Conservation (phyloP, 2,113 vertebrate species). For the Motacilla alba region DNA sequence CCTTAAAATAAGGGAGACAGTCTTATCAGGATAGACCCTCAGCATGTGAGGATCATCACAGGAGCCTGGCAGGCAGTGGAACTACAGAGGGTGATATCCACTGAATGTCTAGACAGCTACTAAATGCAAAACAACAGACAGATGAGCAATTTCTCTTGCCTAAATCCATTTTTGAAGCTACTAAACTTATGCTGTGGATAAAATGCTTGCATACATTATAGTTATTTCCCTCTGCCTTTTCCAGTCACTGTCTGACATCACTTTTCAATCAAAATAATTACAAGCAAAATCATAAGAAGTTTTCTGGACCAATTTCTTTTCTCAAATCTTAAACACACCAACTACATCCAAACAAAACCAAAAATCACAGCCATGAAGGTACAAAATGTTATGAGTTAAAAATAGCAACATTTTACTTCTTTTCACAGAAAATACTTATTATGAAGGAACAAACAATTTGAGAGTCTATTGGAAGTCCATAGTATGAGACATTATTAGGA, state of each 20-base stretch:
- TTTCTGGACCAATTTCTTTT: not conserved
- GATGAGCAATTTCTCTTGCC: not conserved
- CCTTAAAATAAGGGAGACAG: not conserved
- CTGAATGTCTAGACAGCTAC: not conserved
- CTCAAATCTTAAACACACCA: not conserved
- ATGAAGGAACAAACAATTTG: not conserved
- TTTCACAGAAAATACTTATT: not conserved
- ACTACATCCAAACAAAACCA: not conserved
- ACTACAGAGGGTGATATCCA: not conserved
- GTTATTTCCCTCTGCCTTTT: not conserved
- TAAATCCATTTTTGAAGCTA: not conserved
- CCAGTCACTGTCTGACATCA: not conserved
- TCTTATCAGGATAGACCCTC: not conserved
- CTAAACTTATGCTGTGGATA: not conserved
- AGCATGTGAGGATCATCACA: not conserved
- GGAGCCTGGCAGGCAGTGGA: not conserved
- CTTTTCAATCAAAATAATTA: not conserved
- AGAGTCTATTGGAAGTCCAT: not conserved
- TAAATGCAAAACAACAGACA: not conserved
- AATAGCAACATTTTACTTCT: not conserved
- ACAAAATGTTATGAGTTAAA: not conserved
- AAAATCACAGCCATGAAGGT: not conserved
- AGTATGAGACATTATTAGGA: not conserved
- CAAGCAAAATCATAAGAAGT: not conserved
- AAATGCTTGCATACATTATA: not conserved